Conservation (phyloP, 1,140 invertebrate genomes). For the Microplitis mediator region DNA sequence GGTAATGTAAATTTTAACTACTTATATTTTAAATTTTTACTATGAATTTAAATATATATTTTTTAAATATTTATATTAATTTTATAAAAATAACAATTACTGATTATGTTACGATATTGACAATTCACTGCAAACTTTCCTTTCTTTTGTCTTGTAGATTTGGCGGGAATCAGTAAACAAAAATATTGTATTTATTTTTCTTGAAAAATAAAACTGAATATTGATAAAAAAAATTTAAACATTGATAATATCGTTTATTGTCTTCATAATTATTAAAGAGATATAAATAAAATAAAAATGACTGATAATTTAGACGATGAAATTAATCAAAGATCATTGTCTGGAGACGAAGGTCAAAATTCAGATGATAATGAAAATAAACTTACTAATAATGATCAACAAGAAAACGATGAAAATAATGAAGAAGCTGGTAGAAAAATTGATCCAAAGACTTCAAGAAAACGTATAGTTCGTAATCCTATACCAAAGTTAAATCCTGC, state of each 20-base stretch:
- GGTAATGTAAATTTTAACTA: no score
- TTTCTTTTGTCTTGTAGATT: background rate
- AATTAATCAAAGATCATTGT: conserved; percentile 33
- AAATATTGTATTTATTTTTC: no score
- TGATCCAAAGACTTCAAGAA: conserved; percentile 56
- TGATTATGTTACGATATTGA: no score
- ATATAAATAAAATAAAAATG: background rate
- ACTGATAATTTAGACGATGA: conserved; percentile 31
- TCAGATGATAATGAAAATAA: conserved; percentile 22
- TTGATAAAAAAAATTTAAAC: background rate
- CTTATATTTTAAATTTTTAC: no score
- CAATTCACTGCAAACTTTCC: no score
- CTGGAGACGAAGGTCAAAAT: conserved; percentile 29
- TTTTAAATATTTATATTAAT: no score
- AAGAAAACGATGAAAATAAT: conserved; percentile 30
- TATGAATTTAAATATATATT: no score
- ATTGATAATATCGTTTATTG: no score
- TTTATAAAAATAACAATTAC: no score
- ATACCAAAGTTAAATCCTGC: conserved; percentile 74
- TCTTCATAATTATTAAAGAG: no score
- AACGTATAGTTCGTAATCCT: conserved; percentile 70
- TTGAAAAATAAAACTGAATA: background rate
- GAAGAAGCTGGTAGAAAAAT: conserved; percentile 29
- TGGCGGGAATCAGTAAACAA: background rate
- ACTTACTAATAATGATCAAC: conserved; percentile 26